Evolutionary conservation across 2,113 vertebrate species (phyloP).

Genomic region (Malurus alboscapulatus): DNA sequence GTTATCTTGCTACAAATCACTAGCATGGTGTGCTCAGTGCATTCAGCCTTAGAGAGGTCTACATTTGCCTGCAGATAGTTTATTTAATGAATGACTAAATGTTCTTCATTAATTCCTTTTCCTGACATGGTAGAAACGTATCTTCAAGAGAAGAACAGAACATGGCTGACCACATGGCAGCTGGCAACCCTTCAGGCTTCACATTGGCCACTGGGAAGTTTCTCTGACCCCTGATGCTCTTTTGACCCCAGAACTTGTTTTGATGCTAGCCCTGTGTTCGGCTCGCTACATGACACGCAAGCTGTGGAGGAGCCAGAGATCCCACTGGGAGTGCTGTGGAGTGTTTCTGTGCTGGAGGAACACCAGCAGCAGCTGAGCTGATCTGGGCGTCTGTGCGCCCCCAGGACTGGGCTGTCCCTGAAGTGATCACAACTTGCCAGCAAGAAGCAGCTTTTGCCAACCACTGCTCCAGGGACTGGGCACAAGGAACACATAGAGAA

Average conservation of each 20-base stretch:
- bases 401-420: background rate
- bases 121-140: background rate
- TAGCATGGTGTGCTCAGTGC: rapidly evolving
- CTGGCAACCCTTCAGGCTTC: background rate
- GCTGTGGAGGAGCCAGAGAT: background rate
- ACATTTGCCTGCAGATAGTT: background rate
- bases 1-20: background rate
- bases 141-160: background rate
- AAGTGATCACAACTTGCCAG: background rate
- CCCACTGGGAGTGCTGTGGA: background rate
- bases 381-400: background rate
- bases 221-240: background rate
- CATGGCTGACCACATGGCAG: background rate
- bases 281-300: rapidly evolving
- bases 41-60: background rate
- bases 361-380: rapidly evolving
- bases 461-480: background rate
- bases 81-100: background rate
- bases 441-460: background rate
- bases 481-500: no score
- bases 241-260: background rate
- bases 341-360: background rate
- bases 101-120: background rate
- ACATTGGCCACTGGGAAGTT: rapidly evolving
- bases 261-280: background rate